These are phyloP conservation scores for Campoletis raptor DNA, from an alignment of 2,888 invertebrate genomes.

Conservation along the genomic window DNA sequence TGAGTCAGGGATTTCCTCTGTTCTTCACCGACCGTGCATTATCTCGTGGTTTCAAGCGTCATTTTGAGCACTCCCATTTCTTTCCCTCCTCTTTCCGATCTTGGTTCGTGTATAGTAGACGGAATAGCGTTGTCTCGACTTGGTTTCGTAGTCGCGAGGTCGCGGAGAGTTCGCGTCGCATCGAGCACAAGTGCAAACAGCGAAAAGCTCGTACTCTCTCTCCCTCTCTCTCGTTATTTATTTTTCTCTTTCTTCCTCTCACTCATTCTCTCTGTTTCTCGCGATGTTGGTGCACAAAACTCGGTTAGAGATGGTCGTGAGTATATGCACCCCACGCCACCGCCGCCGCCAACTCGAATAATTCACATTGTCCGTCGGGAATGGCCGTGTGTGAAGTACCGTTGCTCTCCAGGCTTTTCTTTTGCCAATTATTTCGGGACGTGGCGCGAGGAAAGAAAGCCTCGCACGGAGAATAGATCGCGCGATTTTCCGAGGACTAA, in stretches of 20 bases:
- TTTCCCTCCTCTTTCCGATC: conserved; percentile 32
- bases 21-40: conserved; percentile 53
- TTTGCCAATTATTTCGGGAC: conserved; percentile 85
- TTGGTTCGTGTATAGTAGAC: conserved; percentile 42
- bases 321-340: conserved; percentile 78
- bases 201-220: conserved; percentile 41
- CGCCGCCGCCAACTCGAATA: conserved; percentile 81
- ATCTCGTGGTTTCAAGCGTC: conserved; percentile 53
- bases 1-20: conserved; percentile 67
- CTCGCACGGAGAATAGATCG: conserved; percentile 82
- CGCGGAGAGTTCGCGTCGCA: conserved; percentile 63
- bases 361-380: conserved; percentile 85
- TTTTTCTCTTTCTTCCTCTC: conserved; percentile 6
- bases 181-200: conserved; percentile 54
- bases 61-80: conserved; percentile 26
- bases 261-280: not conserved
- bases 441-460: conserved; percentile 83
- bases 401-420: conserved; percentile 80
- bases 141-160: conserved; percentile 60
- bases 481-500: conserved; percentile 83
- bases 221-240: not conserved
- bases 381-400: conserved; percentile 72
- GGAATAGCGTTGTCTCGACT: conserved; percentile 60
- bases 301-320: conserved; percentile 48
- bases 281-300: conserved; percentile 38